Percentiles rank a stretch among this genome's conserved stretches.
phyloP scores from a whole-genome alignment of 1,140 invertebrate species.

The Drosophila rhopaloa region DNA sequence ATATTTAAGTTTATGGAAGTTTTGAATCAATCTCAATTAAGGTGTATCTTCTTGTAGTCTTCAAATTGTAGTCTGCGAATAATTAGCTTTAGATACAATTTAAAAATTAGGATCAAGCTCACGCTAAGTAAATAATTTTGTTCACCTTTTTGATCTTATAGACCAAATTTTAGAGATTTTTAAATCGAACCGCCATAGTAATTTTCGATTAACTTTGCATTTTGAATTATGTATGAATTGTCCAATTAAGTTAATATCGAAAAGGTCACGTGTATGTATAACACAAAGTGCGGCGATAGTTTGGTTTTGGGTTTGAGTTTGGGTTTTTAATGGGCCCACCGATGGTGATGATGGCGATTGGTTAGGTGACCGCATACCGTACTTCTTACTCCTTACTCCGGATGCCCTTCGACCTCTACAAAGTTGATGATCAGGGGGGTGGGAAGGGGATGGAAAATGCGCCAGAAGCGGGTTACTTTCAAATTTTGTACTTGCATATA shows the following conservation, averaged over 20 bases:
- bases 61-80: background rate
- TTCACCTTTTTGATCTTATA: background rate
- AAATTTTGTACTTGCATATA: constrained; percentile 80
- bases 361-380: background rate
- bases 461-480: constrained; percentile 80
- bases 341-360: constrained; percentile 31
- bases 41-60: too few relatives aligned
- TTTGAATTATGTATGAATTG: background rate
- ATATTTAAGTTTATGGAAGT: too few relatives aligned
- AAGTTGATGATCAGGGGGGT: constrained; percentile 30
- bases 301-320: constrained; percentile 27
- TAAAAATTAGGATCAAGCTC: background rate
- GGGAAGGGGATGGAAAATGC: constrained; percentile 46
- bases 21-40: too few relatives aligned
- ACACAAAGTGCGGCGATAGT: constrained; percentile 57
- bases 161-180: background rate
- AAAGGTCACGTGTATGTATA: constrained; percentile 80
- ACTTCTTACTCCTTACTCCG: constrained; percentile 7
- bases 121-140: background rate
- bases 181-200: background rate
- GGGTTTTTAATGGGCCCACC: constrained; percentile 23
- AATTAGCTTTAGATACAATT: background rate
- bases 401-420: constrained; percentile 19
- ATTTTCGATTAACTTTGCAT: background rate
- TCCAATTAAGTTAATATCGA: constrained; percentile 21